Evolutionary conservation across 2,797 vertebrate genomes (phyloP).

Genomic region (Chaetophractus vellerosus): DNA sequence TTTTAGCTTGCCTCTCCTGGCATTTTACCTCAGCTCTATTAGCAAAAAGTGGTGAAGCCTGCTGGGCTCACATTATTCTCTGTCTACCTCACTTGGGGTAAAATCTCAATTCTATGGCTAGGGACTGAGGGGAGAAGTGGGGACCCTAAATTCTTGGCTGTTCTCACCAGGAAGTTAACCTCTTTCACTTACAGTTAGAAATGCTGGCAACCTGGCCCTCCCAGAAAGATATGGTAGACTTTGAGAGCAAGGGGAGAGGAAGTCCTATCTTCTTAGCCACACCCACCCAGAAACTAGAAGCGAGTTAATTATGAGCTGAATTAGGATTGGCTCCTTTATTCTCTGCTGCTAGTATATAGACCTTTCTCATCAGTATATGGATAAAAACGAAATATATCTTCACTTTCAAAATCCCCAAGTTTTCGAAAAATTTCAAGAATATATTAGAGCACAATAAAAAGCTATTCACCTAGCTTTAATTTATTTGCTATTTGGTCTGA

Average conservation of each 20-base stretch:
- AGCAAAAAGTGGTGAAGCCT: neutral
- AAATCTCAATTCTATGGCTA: neutral
- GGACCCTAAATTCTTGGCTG: neutral
- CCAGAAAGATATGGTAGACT: neutral
- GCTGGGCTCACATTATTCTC: neutral
- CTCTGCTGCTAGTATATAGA: neutral
- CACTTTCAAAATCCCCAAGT: neutral
- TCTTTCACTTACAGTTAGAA: neutral
- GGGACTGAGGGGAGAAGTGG: neutral
- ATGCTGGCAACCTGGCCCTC: rapidly evolving
- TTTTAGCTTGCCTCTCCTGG: neutral
- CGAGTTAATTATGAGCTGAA: neutral
- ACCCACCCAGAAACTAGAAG: neutral
- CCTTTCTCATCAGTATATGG: neutral
- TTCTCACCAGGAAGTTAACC: neutral
- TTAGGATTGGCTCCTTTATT: neutral
- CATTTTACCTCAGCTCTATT: neutral
- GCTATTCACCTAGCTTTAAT: neutral
- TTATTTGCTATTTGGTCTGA: neutral
- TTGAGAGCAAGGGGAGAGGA: neutral
- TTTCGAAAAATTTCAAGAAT: neutral
- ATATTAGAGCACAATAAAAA: neutral
- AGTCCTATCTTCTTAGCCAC: neutral
- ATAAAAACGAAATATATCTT: neutral
- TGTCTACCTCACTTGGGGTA: neutral